A percentile compares a stretch with the other conserved stretches of the same genome.
Evolutionary conservation across 2,797 vertebrate genomes (phyloP).

Genomic region (Danionella dracula): DNA sequence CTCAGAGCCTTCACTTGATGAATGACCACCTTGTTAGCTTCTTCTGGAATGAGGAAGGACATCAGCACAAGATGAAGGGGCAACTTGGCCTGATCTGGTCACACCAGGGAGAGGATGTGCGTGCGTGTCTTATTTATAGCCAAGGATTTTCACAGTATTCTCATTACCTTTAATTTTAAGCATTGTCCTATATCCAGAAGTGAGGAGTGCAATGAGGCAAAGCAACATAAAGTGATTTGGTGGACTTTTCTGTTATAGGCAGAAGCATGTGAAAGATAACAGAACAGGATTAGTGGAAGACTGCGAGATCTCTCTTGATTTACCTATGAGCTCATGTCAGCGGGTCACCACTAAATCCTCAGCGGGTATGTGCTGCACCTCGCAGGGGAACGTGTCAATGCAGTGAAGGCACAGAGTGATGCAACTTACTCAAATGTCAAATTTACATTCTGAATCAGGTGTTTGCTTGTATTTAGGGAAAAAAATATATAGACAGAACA

Average conservation of each 20-base stretch:
- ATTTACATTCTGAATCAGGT: neutral
- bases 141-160: neutral
- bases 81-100: constrained; percentile 4
- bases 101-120: neutral
- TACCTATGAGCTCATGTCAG: constrained; percentile 54
- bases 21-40: constrained; percentile 33
- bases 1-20: constrained; percentile 18
- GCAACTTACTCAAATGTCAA: neutral
- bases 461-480: too few relatives aligned
- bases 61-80: neutral
- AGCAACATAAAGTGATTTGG: too few relatives aligned
- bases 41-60: constrained; percentile 24
- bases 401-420: neutral
- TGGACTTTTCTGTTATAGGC: neutral
- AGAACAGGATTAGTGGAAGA: constrained; percentile 19
- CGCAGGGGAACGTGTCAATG: neutral
- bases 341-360: constrained; percentile 61
- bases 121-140: neutral
- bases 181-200: neutral
- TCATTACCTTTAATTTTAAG: neutral
- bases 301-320: constrained; percentile 30
- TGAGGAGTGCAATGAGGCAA: neutral
- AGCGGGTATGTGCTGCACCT: constrained; percentile 49
- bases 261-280: neutral
- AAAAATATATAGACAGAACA: too few relatives aligned